Evolutionary conservation across 2,797 vertebrate genomes (phyloP).

Genomic region (Stomatorhinus walkeri): DNA sequence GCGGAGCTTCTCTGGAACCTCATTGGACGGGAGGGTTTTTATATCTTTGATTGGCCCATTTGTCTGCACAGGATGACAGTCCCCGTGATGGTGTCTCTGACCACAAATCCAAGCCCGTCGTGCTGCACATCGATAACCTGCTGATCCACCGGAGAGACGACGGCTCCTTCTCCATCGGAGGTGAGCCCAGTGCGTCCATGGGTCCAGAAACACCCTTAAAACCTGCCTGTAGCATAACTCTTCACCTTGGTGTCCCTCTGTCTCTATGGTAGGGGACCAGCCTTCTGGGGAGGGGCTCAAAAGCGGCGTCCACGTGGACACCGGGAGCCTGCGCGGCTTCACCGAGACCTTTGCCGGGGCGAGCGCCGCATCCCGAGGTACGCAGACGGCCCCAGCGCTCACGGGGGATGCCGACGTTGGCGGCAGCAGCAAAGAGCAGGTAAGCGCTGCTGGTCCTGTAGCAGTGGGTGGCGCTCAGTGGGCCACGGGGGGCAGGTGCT

Average conservation of each 20-base stretch:
- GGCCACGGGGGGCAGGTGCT: background rate
- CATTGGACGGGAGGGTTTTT: background rate
- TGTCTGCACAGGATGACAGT: constrained; percentile 72
- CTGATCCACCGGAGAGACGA: constrained; percentile 80
- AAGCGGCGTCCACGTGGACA: constrained; percentile 33
- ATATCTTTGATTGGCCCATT: background rate
- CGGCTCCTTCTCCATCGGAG: constrained; percentile 84
- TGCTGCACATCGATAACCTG: constrained; percentile 78
- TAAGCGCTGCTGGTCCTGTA: constrained; percentile 37
- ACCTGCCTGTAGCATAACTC: background rate
- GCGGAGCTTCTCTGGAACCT: background rate
- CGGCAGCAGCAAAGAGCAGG: constrained; percentile 67
- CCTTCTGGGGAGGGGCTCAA: constrained; percentile 39
- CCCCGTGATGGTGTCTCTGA: constrained; percentile 62
- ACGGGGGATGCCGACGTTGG: constrained; percentile 37
- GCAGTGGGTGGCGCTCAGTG: background rate
- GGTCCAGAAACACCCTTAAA: background rate
- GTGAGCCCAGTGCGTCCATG: constrained; percentile 46
- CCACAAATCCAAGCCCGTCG: constrained; percentile 65
- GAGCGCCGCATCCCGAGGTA: constrained; percentile 54
- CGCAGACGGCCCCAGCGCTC: constrained; percentile 64
- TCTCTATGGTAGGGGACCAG: constrained; percentile 39
- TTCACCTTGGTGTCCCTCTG: constrained; percentile 21
- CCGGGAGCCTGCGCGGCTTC: constrained; percentile 40
- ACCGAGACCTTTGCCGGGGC: constrained; percentile 36